These are phyloP conservation scores for Drosophila greeni DNA, from an alignment of 2,888 invertebrate species.

Conservation along the genomic window DNA sequence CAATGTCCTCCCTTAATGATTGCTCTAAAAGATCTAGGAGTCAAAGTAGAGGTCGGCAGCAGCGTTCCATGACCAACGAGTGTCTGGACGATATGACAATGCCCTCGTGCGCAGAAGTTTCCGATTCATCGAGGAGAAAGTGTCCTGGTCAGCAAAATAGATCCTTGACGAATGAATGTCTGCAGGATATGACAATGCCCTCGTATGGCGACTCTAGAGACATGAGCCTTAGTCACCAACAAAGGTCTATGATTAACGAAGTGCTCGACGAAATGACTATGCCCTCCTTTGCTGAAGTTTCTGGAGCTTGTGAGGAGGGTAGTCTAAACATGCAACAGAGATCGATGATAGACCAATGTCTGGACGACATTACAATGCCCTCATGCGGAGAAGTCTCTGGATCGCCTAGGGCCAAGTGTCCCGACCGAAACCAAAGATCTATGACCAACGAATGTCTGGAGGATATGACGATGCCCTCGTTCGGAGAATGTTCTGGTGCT, in stretches of 20 bases:
- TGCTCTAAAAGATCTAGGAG: no score
- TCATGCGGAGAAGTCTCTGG: background rate
- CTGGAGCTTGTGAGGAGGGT: background rate
- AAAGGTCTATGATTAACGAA: background rate
- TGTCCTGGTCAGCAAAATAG: no score
- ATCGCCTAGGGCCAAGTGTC: background rate
- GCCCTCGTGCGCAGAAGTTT: constrained; percentile 7
- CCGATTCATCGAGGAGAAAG: background rate
- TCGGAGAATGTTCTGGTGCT: no score
- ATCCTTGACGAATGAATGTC: constrained; percentile 11
- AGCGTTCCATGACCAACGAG: constrained; percentile 3
- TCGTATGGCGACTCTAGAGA: background rate
- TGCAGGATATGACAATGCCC: constrained; percentile 6
- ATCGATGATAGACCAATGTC: background rate
- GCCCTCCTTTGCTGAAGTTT: background rate
- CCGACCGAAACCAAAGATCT: background rate
- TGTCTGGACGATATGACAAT: constrained; percentile 8
- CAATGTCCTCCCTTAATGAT: no score
- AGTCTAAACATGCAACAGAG: background rate
- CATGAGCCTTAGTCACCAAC: background rate
- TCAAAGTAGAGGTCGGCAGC: background rate
- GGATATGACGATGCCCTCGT: constrained; percentile 21
- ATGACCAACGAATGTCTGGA: constrained; percentile 20
- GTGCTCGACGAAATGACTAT: background rate
- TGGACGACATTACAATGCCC: constrained; percentile 1